Evolutionary conservation across 2,113 vertebrate genomes (phyloP), one percentile per base, ranked within the genome.

Genomic region (Scytalopus superciliaris): DNA sequence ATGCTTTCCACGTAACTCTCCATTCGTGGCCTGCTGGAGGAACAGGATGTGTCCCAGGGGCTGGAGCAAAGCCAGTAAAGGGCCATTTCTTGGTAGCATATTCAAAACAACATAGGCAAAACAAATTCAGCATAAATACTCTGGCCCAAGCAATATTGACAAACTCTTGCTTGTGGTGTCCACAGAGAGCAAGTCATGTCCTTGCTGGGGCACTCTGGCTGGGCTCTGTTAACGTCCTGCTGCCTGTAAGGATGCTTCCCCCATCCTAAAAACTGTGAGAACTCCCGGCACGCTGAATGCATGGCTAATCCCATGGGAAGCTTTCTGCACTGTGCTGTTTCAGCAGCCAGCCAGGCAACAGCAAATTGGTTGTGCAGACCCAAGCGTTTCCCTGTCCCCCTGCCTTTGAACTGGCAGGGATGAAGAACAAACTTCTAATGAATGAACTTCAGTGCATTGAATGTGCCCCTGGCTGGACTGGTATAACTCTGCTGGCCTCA

Each of bases 271-370:
- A 81, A 30, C 69, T 2, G 10, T 35, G 78, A 79, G 80, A 88
- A 74, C 45, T 86, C 59, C 55, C 2, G 0, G 63, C 42, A 66
- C 0, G 2, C 85, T 88, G 85, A 89, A 85, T 59, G 72, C 67
- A 50, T 44, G 68, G 88, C 42, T 95, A 75, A 88, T 91, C 90
- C 90, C 82, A 79, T 9, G 88, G 78, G 90, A 93, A 95, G 63
- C 19, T 93, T 83, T 85, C 67, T 42, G 82, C 9, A 5, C 62
- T 3, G 4, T 84, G 90, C 79, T 86, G 72, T 88, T 94, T 87
- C 95, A 89, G 92, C 84, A 90, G 73, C 49, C 86, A 89, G 49
- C 59, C 77, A 86, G 84, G 84, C 69, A 78, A 93, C 53, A 63
- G 79, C 47, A 80, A 77, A 77, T 76, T 0, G 0, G 30, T 50